Base-by-base conservation (phyloP, 2,888 invertebrate genomes). In the Drosophila koepferae region DNA sequence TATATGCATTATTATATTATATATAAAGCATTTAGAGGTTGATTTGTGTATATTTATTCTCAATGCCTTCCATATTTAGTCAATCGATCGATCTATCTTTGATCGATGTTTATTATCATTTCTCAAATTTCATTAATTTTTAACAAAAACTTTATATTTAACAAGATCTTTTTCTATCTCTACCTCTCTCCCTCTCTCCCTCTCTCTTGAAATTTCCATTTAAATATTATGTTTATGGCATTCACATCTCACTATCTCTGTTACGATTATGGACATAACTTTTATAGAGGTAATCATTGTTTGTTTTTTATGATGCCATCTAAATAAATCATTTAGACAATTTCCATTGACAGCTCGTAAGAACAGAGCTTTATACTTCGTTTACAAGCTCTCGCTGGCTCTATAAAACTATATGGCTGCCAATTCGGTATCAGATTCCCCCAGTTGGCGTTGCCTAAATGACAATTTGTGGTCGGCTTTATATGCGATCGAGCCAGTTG, bases 381-480 rank as follows among this genome's bases (percentile, higher is more conserved):
- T 55, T 56, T 59, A 63, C 55, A 62, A 18, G 28, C 41, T 31
- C 62, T 53, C 63, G 69, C 36, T 53, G 63, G 60, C 44, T 72
- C 81, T 81, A 82, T 82, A 82, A 82, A 82, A 82, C 63, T 82
- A 88, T 82, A 82, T 88, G 83, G 63, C 73, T 63, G 65, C 71
- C 77, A 88, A 88, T 82, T 82, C 63, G 72, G 72, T 68, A 55
- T 55, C 59, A 63, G 63, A 77, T 71, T 75, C 49, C 56, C 67
- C 40, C 23, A 53, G 41, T 40, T 36, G 18, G 36, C 14, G 63
- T 14, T 36, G 73, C 77, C 80, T 82, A 86, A 88, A 82, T 85
- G 85, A 85, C 90, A 85, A 88, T 90, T 88, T 88, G 90, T 65
- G 89, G 74, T 86, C 75, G 63, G 72, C 73, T 74, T 72, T 73